These are phyloP conservation scores for Ooceraea biroi DNA, from an alignment of 1,140 invertebrate species.

Conservation along the genomic window DNA sequence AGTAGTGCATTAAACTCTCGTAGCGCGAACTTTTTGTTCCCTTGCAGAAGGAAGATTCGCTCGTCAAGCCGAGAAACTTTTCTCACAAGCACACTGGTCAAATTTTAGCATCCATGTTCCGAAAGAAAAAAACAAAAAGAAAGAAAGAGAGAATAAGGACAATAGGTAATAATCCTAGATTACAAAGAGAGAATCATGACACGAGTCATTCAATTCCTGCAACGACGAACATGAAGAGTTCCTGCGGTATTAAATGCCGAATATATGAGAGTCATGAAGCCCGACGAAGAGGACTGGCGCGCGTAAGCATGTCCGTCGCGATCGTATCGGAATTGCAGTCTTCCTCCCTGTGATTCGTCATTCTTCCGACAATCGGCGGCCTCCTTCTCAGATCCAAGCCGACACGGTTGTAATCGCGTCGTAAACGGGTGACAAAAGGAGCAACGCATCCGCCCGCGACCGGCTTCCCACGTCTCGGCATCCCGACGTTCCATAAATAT, in stretches of 20 bases:
- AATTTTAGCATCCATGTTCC: too few relatives aligned
- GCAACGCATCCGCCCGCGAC: slow-evolving; percentile 68
- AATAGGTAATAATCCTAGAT: not conserved
- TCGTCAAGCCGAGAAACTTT: not conserved
- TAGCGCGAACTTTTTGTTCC: not conserved
- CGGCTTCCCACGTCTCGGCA: slow-evolving; percentile 65
- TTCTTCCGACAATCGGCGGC: slow-evolving; percentile 23
- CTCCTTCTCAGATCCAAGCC: slow-evolving; percentile 34
- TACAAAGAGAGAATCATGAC: not conserved
- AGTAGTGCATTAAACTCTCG: slow-evolving; percentile 40
- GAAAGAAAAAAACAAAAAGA: not conserved
- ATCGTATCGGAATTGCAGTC: slow-evolving; percentile 39
- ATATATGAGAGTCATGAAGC: not conserved
- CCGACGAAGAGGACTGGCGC: not conserved
- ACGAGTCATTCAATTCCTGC: not conserved
- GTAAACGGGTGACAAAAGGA: slow-evolving; percentile 79
- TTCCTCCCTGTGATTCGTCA: slow-evolving; percentile 35
- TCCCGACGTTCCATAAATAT: slow-evolving; percentile 79
- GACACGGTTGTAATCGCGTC: slow-evolving; percentile 78
- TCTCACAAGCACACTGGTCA: too few relatives aligned
- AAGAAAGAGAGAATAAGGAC: not conserved
- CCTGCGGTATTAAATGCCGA: slow-evolving; percentile 2
- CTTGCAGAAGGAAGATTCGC: not conserved
- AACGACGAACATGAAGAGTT: not conserved
- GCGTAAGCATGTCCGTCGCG: slow-evolving; percentile 6